phyloP scores from a whole-genome alignment of 1,140 invertebrate species.

The Drosophila funebris region DNA sequence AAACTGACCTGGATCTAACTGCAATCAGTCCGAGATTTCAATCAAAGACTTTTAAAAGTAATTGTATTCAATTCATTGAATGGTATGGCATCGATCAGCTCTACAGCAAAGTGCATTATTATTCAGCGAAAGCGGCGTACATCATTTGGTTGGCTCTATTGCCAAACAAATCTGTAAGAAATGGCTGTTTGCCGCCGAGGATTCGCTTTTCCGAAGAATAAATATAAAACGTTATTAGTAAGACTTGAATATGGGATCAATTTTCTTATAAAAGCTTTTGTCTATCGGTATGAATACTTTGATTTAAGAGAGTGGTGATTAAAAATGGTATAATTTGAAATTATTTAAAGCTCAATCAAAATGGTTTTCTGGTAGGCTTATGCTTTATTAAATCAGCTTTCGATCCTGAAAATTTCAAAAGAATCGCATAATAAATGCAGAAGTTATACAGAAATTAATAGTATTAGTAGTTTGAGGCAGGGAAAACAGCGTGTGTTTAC shows the following conservation, averaged over 20 bases:
- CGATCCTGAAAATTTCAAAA: too few species aligned
- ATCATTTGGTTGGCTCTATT: not conserved
- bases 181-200: constrained; percentile 5
- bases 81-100: not conserved
- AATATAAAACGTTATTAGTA: constrained; percentile 8
- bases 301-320: too few species aligned
- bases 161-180: constrained; percentile 16
- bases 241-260: not conserved
- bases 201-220: not conserved
- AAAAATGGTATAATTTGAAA: too few species aligned
- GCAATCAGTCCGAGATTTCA: not conserved
- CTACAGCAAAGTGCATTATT: not conserved
- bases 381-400: too few species aligned
- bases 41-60: not conserved
- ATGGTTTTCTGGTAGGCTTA: too few species aligned
- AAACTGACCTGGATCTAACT: not conserved
- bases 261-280: not conserved
- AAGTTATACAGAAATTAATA: too few species aligned
- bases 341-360: too few species aligned
- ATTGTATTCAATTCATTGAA: not conserved
- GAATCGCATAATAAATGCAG: too few species aligned
- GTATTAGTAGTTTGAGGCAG: too few species aligned
- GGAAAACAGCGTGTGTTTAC: too few species aligned
- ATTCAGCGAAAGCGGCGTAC: not conserved
- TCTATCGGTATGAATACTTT: not conserved